Percentiles rank a stretch among this genome's conserved stretches.
Evolutionary conservation across 2,888 invertebrate genomes (phyloP).

Genomic region (Ecliptopera silaceata): DNA sequence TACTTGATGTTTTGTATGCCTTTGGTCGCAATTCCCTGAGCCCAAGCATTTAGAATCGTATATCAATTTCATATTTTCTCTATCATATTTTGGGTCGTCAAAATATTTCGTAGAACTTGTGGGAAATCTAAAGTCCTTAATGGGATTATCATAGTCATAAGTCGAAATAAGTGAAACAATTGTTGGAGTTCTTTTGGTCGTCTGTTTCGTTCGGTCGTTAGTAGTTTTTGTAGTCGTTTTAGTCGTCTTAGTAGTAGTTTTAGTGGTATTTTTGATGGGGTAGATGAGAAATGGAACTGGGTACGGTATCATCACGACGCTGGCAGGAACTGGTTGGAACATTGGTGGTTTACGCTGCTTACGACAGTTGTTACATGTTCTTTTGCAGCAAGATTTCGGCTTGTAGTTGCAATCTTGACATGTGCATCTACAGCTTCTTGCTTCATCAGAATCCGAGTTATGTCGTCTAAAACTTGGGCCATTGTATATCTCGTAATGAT

Average conservation of each 20-base stretch:
- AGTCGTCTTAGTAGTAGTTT: neutral
- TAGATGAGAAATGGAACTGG: conserved; percentile 15
- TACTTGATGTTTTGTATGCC: neutral
- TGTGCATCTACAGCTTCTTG: conserved; percentile 4
- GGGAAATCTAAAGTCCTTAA: neutral
- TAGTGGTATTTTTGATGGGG: neutral
- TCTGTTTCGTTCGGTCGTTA: neutral
- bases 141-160: too few species aligned
- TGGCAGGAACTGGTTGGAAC: conserved; percentile 1
- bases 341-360: neutral
- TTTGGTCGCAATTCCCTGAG: neutral
- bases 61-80: neutral
- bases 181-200: neutral
- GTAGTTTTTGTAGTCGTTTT: too few species aligned
- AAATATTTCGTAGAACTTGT: neutral
- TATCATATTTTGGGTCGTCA: neutral
- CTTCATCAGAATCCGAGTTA: neutral
- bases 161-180: too few species aligned
- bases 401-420: conserved; percentile 10
- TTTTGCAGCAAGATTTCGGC: conserved; percentile 8
- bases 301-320: conserved; percentile 10
- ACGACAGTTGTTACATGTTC: conserved; percentile 6
- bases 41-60: neutral
- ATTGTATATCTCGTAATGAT: conserved; percentile 1
- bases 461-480: neutral